Evolutionary conservation across 2,113 vertebrate genomes (phyloP), one percentile per base, ranked within the genome.

Genomic region (Triplophysa siluroides): DNA sequence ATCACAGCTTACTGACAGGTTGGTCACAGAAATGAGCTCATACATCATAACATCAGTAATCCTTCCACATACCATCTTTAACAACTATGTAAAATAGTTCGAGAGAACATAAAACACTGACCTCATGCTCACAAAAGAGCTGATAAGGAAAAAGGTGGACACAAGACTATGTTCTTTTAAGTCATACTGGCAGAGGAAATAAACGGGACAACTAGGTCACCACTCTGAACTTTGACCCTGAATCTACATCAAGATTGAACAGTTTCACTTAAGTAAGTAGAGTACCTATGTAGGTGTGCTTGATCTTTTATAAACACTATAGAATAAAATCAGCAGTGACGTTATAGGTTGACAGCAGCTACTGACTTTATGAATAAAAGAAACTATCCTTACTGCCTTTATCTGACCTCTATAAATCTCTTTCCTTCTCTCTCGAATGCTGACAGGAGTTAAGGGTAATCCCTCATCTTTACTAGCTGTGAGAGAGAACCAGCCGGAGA

Each of bases 361-460:
- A n/a, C 76, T 58, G 52, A 60, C 50, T 68, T 13, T 63, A 66
- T 41, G 66, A 67, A 26, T 63, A 16, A 60, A 14, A 78, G 13
- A 41, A 78, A 68, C 12, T 41, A 21, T 56, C 5, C 29, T 58
- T 29, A 29, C 54, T 58, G 33, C 29, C 60, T 69, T 43, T 69
- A 69, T 78, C 76, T 78, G 33, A 38, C 65, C 64, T 58, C 33
- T 69, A 38, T 78, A 69, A 78, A 78, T 78, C 76, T 60, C 33
- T 21, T 45, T 21, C 41, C 19, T 45, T 26, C 16, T 41, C 50
- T 69, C 29, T 58, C 76, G 12, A 18, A 74, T 58, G 52, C 29
- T 58, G 52, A 73, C 58, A 41, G 38, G 21, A 73, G 70, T 58
- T 45, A 38, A 73, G 33, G 33, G 56, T 61, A 74, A 74, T 74